These are phyloP conservation scores for Hyaena hyaena DNA, from an alignment of 2,113 vertebrate genomes.

Conservation along the genomic window DNA sequence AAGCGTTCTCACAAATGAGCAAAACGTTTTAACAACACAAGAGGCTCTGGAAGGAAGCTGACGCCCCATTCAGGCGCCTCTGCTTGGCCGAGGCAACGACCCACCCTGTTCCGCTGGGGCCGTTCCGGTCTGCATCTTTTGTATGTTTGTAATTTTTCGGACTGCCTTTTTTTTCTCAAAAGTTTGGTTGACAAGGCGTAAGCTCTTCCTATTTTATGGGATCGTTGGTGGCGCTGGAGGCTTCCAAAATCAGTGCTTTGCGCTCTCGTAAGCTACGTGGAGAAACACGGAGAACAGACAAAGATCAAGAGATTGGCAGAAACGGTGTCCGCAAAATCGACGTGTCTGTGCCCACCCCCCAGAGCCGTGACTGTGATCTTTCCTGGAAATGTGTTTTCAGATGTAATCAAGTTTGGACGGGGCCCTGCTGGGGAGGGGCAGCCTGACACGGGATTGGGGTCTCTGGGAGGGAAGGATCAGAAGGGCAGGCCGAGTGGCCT, in stretches of 20 bases:
- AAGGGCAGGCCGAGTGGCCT: background rate
- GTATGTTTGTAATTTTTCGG: too few relatives aligned
- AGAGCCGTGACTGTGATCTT: background rate
- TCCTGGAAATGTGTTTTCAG: background rate
- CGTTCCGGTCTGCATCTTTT: background rate
- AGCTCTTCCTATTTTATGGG: background rate
- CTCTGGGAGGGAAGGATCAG: background rate
- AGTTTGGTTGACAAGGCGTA: too few relatives aligned
- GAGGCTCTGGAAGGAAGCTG: too few relatives aligned
- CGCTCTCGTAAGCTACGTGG: background rate
- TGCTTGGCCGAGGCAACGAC: too few relatives aligned
- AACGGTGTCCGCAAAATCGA: background rate
- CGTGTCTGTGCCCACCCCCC: background rate
- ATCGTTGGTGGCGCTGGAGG: too few relatives aligned
- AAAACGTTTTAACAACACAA: too few relatives aligned
- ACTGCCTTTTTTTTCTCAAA: background rate
- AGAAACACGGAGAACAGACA: background rate
- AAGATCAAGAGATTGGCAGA: too few relatives aligned
- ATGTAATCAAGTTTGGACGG: background rate
- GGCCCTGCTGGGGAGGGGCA: background rate
- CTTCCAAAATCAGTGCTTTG: background rate
- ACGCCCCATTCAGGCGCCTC: too few relatives aligned
- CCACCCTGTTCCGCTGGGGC: too few relatives aligned
- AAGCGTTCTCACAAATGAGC: background rate
- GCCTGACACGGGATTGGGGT: background rate